Base-by-base conservation (phyloP, 2,888 invertebrate species). In the Biston betularia region DNA sequence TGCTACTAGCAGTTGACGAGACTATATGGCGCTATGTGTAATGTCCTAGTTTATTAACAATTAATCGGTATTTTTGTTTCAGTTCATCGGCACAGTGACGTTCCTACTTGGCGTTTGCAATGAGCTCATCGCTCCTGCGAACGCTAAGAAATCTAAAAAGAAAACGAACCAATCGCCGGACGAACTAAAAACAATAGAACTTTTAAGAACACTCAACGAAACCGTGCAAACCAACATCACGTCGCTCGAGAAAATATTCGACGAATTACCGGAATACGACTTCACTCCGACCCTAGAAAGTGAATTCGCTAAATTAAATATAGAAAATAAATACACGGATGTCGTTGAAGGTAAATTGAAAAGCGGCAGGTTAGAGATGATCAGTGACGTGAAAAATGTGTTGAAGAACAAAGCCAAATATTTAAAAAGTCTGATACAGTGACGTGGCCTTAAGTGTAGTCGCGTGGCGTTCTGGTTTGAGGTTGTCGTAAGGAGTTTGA, bases 31-130 rank as follows among this genome's bases (percentile, higher is more conserved):
- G n/a, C n/a, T n/a, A n/a, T n/a, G n/a, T n/a, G n/a, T n/a, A n/a
- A n/a, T n/a, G n/a, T n/a, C n/a, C n/a, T n/a, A 24, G 1, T 24
- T 2, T 3, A 24, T 2, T 24, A 24, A 24, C 24, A 24, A 24
- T 24, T 2, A 2, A 24, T 24, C 24, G 24, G 1, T 24, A 1
- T 24, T 10, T 53, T 44, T 53, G 9, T 45, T 90, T 44, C 90
- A 96, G 95, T 94, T 95, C 70, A 87, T 95, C 72, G 94, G 95
- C 57, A 89, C 95, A 74, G 84, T 94, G 35, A 93, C 94, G 33
- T 92, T 95, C 67, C 82, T 96, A 4, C 92, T 95, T 63, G 94
- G 95, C 63, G 89, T 95, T 0, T 95, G 94, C 84, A 89, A 91
- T 79, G 95, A 95, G 65, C 72, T 95, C 33, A 83, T 91, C 34